Evolutionary conservation across 2,797 vertebrate species (phyloP), one percentile per base, ranked within the genome.

Genomic region (Pangasius krempfi): DNA sequence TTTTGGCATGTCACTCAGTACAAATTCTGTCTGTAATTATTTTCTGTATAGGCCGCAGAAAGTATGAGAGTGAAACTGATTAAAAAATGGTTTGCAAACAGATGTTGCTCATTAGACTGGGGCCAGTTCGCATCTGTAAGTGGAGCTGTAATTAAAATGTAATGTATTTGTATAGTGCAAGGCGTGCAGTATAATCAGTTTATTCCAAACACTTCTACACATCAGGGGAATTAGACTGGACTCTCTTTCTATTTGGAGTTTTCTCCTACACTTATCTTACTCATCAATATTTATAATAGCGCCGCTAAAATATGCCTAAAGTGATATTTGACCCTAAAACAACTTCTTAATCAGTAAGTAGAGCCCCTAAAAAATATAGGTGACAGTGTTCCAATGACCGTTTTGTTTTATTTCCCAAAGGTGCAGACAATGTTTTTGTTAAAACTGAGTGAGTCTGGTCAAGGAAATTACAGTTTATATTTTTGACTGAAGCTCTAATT

Each of bases 31-130:
- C 92, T 93, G 92, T 94, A 95, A 95, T 95, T 95, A 94, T 94
- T 93, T 92, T 91, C 94, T 91, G 91, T 91, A 93, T 92, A 93
- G 94, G 94, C 94, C 92, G 91, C 92, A 91, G 90, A 93, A 92
- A 92, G 91, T 91, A 93, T 93, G 94, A 93, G 89, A 88, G 91
- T 93, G 80, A 90, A 91, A 94, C 92, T 93, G 90, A 94, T 92
- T 94, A 27, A 60, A 94, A 93, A 94, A 95, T 91, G 93, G 91
- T 91, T 92, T 91, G 27, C 50, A 91, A 93, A 93, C 95, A 96
- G 93, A 95, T 96, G 96, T 93, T 91, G 94, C 81, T 92, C 90
- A 95, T 96, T 96, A 95, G 89, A 89, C 90, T 92, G 91, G 93
- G 91, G 89, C 92, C 89, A 22, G 90, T 92, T 91, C 89, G 88